Percentiles rank a stretch among this genome's conserved stretches.
Conservation (phyloP, 2,888 invertebrate genomes). For the Altica lythri region DNA sequence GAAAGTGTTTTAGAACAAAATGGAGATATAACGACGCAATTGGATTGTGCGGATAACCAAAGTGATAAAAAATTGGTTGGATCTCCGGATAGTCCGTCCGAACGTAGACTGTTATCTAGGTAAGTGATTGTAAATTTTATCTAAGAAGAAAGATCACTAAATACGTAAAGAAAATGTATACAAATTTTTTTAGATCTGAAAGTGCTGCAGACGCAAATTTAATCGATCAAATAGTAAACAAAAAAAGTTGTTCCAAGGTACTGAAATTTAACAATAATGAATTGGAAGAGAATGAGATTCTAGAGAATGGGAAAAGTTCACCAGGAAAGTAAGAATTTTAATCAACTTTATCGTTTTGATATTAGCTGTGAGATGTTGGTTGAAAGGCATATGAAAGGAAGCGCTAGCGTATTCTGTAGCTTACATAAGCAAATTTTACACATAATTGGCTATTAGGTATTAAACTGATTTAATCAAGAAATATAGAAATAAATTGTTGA, state of each 20-base stretch:
- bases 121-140: too few relatives aligned
- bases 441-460: too few relatives aligned
- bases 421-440: too few relatives aligned
- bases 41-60: constrained; percentile 33
- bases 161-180: not conserved
- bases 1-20: constrained; percentile 29
- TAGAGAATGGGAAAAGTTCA: constrained; percentile 56
- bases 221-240: constrained; percentile 64
- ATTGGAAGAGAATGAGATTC: constrained; percentile 51
- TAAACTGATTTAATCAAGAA: too few relatives aligned
- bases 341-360: not conserved
- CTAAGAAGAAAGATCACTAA: not conserved
- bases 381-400: too few relatives aligned
- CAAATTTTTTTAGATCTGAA: constrained; percentile 62
- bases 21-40: constrained; percentile 19
- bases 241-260: constrained; percentile 63
- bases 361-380: too few relatives aligned
- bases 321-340: constrained; percentile 62
- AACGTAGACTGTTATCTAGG: constrained; percentile 54
- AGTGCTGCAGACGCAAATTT: constrained; percentile 82
- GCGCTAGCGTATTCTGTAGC: too few relatives aligned
- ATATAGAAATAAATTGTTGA: too few relatives aligned
- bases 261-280: constrained; percentile 64
- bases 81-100: constrained; percentile 67
- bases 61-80: constrained; percentile 24